These are phyloP conservation scores for Nothoprocta pentlandii DNA, from an alignment of 2,113 vertebrate genomes.

Conservation along the genomic window DNA sequence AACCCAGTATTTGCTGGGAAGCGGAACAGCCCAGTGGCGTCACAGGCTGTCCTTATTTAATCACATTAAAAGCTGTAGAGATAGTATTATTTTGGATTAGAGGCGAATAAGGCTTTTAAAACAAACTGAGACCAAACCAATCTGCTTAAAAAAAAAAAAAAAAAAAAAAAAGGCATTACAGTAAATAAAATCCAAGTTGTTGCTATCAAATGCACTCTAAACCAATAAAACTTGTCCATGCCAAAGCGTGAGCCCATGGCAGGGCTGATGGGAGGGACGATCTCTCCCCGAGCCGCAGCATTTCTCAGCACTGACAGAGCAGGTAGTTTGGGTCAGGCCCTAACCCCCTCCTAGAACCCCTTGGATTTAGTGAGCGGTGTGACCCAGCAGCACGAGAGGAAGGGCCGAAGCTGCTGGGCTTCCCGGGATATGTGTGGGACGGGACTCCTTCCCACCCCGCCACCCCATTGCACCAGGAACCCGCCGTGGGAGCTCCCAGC, in stretches of 20 bases:
- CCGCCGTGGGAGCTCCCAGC: neutral
- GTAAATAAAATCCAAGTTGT: constrained; percentile 30
- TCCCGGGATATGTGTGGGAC: neutral
- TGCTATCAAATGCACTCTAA: neutral
- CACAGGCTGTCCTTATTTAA: constrained; percentile 49
- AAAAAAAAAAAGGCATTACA: constrained; percentile 11
- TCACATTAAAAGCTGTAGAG: constrained; percentile 68
- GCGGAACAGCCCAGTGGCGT: neutral
- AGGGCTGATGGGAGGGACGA: neutral
- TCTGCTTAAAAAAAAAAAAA: constrained; percentile 6
- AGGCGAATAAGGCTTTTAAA: constrained; percentile 63
- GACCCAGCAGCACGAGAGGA: neutral
- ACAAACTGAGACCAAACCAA: constrained; percentile 24
- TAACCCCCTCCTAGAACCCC: neutral
- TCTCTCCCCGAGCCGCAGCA: neutral
- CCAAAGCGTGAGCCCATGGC: accelerated
- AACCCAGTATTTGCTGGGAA: constrained; percentile 40
- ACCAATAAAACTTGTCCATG: neutral
- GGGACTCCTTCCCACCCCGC: neutral
- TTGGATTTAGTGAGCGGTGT: constrained; percentile 35
- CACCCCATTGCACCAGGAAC: neutral
- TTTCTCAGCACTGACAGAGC: neutral
- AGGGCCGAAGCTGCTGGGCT: constrained; percentile 4
- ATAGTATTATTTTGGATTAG: constrained; percentile 69
- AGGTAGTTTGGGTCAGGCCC: constrained; percentile 29